These are phyloP conservation scores for Paedocypris sp. DNA, from an alignment of 2,113 vertebrate species.

Conservation along the genomic window DNA sequence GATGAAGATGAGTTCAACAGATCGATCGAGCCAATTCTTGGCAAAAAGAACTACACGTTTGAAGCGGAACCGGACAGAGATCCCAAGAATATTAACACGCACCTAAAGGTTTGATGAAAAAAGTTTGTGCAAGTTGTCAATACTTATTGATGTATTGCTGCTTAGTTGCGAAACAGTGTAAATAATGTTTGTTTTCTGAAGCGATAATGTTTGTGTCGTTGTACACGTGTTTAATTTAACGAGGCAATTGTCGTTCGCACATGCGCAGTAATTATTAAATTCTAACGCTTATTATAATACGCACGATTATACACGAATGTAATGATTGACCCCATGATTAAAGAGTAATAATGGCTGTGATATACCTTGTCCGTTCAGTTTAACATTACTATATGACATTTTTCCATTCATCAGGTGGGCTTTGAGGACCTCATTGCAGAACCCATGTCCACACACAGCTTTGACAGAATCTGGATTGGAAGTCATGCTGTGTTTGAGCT, in stretches of 20 bases:
- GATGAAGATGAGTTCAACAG: constrained; percentile 69
- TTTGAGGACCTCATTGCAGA: constrained; percentile 90
- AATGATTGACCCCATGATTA: too few relatives aligned
- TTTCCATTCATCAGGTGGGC: constrained; percentile 59
- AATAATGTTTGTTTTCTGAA: too few relatives aligned
- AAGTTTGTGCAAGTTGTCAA: too few relatives aligned
- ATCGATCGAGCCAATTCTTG: constrained; percentile 59
- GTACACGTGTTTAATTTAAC: too few relatives aligned
- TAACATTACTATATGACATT: background rate
- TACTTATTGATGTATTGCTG: too few relatives aligned
- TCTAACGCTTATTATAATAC: too few relatives aligned
- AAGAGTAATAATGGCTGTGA: too few relatives aligned
- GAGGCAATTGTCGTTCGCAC: too few relatives aligned
- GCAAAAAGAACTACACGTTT: constrained; percentile 46
- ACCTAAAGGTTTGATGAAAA: constrained; percentile 68
- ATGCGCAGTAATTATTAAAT: too few relatives aligned
- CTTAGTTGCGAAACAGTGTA: too few relatives aligned
- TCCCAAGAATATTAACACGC: constrained; percentile 65
- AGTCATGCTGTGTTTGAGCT: constrained; percentile 86
- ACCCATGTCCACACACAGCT: constrained; percentile 72
- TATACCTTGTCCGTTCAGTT: background rate
- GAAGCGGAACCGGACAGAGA: constrained; percentile 57
- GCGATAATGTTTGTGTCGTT: too few relatives aligned
- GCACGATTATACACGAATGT: too few relatives aligned
- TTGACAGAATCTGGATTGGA: constrained; percentile 86